Percentiles rank a stretch among this genome's conserved stretches.
Conservation (phyloP, 1,140 invertebrate species). For the Aphaenogaster rudis region DNA sequence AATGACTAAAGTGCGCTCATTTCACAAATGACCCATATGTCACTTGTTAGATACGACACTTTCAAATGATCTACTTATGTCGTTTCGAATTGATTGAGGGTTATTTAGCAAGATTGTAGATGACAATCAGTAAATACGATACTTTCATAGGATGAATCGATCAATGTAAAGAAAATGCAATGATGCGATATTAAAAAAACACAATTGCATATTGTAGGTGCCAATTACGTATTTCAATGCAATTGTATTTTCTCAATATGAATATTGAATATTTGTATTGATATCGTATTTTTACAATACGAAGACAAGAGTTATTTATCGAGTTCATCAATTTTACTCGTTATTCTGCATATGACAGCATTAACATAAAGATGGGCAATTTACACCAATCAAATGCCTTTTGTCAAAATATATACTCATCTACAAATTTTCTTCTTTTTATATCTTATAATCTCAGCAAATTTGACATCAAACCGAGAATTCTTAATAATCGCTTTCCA, state of each 20-base stretch:
- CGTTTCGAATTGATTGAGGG: conserved; percentile 28
- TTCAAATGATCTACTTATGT: conserved; percentile 53
- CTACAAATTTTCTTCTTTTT: not conserved
- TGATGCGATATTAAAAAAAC: not conserved
- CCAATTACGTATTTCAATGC: not conserved
- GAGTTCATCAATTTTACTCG: not conserved
- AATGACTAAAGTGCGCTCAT: conserved; percentile 54
- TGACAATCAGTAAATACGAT: conserved; percentile 15
- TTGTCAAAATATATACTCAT: not conserved
- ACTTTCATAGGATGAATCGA: not conserved
- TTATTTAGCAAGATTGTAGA: conserved; percentile 42
- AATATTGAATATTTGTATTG: too few relatives aligned
- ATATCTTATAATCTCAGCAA: not conserved
- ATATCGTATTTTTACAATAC: not conserved
- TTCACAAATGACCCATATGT: conserved; percentile 45
- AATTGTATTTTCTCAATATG: not conserved
- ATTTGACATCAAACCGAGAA: not conserved
- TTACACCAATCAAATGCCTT: not conserved
- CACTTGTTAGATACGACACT: conserved; percentile 29
- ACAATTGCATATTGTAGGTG: not conserved
- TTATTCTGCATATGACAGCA: not conserved
- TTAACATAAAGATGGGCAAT: not conserved
- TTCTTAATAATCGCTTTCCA: not conserved
- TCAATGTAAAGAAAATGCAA: not conserved
- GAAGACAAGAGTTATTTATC: not conserved